Base-by-base conservation (phyloP, 2,113 vertebrate genomes). In the Callopanchax toddi region DNA sequence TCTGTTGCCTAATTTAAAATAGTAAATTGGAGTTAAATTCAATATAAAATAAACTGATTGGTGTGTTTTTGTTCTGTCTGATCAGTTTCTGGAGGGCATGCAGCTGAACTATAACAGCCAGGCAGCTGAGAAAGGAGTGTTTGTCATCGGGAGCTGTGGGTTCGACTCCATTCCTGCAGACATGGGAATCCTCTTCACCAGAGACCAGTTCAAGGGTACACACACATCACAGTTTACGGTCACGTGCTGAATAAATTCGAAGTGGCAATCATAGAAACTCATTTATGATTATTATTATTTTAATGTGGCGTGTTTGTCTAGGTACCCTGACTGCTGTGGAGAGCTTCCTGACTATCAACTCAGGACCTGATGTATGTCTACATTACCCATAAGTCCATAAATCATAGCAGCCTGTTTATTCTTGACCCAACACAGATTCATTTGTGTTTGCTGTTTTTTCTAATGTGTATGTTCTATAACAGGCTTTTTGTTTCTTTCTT, bases 91-190 rank as follows among this genome's bases (percentile, higher is more conserved):
- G 75, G 97, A 99, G 90, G 83, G 91, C 67, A 97, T 94, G 92
- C 92, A 94, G 78, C 77, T 95, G 67, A 96, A 96, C 58, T 99
- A 98, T 86, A 84, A 92, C 37, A 78, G 86, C 53, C 90, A 89
- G 81, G 97, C 97, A 63, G 93, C 93, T 20, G 94, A 95, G 12
- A 97, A 94, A 43, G 94, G 95, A 6, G 93, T 95, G 0, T 99
- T 96, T 73, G 40, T 99, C 37, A 50, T 99, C 62, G 97, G 97
- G 55, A 97, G 95, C 93, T 95, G 95, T 81, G 97, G 97, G 26
- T 99, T 99, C 80, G 97, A 98, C 91, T 97, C 96, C 42, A 95
- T 98, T 71, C 96, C 96, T 20, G 96, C 96, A 0, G 97, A 99
- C 83, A 91, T 98, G 92, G 97, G 97, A 48, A 93, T 99, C 9